Evolutionary conservation across 1,140 invertebrate species (phyloP), one percentile per base, ranked within the genome.

Genomic region (Drosophila bipectinata): DNA sequence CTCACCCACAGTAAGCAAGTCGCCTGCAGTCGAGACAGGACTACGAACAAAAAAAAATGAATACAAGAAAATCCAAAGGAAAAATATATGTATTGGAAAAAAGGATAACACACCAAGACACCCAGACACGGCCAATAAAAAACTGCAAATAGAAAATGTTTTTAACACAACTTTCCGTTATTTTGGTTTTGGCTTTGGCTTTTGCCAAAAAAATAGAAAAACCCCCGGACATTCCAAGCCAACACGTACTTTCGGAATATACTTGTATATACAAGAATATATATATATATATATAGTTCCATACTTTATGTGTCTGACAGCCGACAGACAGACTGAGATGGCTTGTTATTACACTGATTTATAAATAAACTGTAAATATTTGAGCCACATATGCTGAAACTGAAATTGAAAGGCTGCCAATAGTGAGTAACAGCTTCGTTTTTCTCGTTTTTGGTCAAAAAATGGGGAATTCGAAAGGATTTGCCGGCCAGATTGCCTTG

Each of bases 301-400:
- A 18, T 44, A 44, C 41, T 47, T 21, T 47, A 24, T 59, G 44
- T 57, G 62, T 56, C 63, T 80, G 79, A 66, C 78, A 80, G 79
- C 41, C 78, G 63, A 68, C 60, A 61, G 71, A 74, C 74, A 75
- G 39, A 41, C 51, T 69, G 45, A 76, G 83, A 88, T 78, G 78
- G 75, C 78, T 88, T 88, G 82, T 87, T 87, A 87, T 87, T 88
- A 87, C 82, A 87, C 75, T 88, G 82, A 87, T 87, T 87, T 87
- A 82, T 87, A 87, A 87, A 87, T 82, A 87, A 87, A 87, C 69
- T 87, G 83, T 82, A 88, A 88, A 87, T 88, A 88, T 88, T 82
- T 82, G 78, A 78, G 60, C 54, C 64, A 56, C 41, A 59, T 67
- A 64, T 57, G 68, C 44, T 30, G 18, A 47, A 47, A 47, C 18